Evolutionary conservation across 2,888 invertebrate genomes (phyloP), one percentile per base, ranked within the genome.

Genomic region (Phoenoteleia sp.): DNA sequence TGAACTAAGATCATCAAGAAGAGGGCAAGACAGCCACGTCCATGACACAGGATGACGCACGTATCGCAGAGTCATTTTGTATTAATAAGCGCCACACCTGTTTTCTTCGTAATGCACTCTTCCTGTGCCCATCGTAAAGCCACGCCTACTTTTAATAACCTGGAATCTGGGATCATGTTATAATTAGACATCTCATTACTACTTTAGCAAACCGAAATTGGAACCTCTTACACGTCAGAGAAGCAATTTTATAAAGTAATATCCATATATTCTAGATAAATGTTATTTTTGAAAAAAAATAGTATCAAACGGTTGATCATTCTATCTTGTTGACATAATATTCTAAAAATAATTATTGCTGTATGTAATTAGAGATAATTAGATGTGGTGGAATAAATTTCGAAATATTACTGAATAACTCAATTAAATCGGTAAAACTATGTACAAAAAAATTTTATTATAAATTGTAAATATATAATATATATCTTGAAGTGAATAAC

Each of bases 81-180:
- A 93, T 93, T 92, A 93, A 93, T 93, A 92, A 87, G 89, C 87
- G 87, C 87, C 89, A 91, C 93, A 93, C 92, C 92, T 93, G 93
- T 92, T 91, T 89, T 64, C 84, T 80, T 86, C 83, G 81, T 83
- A 87, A 86, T 21, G 54, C 45, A 62, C 76, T 66, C 76, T 77
- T 85, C 74, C 69, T 42, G 52, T 11, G 62, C 45, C 56, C 15
- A 66, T 39, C 25, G 39, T 47, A 21, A 11, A 72, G 71, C 89
- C 88, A 87, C 91, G 91, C 92, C 91, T 80, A 92, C 92, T 92
- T 92, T 91, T 93, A 93, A 93, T 92, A 93, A 93, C 89, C 92
- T 92, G 92, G 92, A 93, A 93, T 93, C 89, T 90, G 88, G 90
- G 89, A 88, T 90, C 87, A 74, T 67, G 89, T 90, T 93, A 93